Conservation (phyloP, 2,797 vertebrate genomes). For the Coregonus suidteri region DNA sequence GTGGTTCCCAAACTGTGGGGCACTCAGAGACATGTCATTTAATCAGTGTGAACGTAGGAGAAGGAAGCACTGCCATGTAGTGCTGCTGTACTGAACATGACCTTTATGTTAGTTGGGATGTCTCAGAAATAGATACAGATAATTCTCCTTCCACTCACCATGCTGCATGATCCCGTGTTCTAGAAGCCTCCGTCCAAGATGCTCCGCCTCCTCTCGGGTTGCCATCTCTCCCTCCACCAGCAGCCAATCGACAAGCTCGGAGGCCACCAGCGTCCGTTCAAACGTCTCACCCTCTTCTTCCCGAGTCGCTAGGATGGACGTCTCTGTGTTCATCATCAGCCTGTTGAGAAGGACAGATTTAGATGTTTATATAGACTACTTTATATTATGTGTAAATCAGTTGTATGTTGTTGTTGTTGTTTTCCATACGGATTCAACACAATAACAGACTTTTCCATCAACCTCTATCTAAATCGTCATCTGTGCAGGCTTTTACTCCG, state of each 20-base stretch:
- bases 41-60: too few species aligned
- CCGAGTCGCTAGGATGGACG: constrained; percentile 82
- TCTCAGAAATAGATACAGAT: too few species aligned
- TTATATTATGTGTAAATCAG: too few species aligned
- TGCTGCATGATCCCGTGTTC: constrained; percentile 96
- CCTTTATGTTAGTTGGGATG: too few species aligned
- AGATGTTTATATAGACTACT: not conserved
- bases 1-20: too few species aligned
- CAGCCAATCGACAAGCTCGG: constrained; percentile 91
- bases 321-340: constrained; percentile 93
- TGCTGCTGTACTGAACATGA: too few species aligned
- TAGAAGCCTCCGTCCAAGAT: constrained; percentile 86
- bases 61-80: too few species aligned
- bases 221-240: constrained; percentile 89
- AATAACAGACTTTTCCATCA: not conserved
- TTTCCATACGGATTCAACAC: too few species aligned
- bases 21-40: too few species aligned
- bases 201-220: constrained; percentile 84
- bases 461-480: not conserved
- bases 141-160: constrained; percentile 66
- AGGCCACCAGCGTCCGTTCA: constrained; percentile 86
- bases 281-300: constrained; percentile 86
- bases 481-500: not conserved
- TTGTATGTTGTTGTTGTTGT: too few species aligned
- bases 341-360: constrained; percentile 61